These are phyloP conservation scores for Podiceps cristatus DNA, from an alignment of 2,113 vertebrate genomes.

Conservation along the genomic window DNA sequence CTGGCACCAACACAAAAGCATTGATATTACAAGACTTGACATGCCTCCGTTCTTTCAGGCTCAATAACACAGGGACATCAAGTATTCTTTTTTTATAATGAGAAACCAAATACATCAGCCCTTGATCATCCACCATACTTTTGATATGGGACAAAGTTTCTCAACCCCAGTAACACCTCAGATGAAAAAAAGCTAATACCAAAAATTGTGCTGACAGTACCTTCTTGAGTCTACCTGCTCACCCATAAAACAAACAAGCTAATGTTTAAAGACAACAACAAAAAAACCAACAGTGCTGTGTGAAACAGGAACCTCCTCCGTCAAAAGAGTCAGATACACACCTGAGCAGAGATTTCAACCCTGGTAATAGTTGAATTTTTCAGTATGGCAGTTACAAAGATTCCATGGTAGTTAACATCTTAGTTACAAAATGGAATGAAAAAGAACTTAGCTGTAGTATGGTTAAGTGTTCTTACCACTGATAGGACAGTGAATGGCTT, in stretches of 20 bases:
- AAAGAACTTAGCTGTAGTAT: slow-evolving; percentile 4
- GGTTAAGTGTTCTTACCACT: not conserved
- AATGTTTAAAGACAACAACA: not conserved
- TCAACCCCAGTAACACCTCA: not conserved
- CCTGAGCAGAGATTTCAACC: not conserved
- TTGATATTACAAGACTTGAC: not conserved
- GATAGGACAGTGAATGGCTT: not conserved
- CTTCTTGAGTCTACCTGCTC: not conserved
- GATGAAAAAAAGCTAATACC: not conserved
- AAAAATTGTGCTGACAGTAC: not conserved
- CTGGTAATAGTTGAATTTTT: not conserved
- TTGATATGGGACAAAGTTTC: not conserved
- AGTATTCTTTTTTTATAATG: not conserved
- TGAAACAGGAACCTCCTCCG: not conserved
- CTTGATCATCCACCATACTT: not conserved
- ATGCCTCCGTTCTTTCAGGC: not conserved
- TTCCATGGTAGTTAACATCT: not conserved
- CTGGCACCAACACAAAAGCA: not conserved
- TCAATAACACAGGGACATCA: not conserved
- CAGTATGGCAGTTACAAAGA: not conserved
- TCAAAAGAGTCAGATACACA: not conserved
- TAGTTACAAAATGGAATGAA: not conserved
- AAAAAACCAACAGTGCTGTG: not conserved
- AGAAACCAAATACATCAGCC: not conserved
- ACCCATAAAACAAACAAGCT: not conserved